Percentiles rank a stretch among this genome's conserved stretches.
Conservation (phyloP, 2,797 vertebrate genomes). For the Tokudaia muenninki region DNA sequence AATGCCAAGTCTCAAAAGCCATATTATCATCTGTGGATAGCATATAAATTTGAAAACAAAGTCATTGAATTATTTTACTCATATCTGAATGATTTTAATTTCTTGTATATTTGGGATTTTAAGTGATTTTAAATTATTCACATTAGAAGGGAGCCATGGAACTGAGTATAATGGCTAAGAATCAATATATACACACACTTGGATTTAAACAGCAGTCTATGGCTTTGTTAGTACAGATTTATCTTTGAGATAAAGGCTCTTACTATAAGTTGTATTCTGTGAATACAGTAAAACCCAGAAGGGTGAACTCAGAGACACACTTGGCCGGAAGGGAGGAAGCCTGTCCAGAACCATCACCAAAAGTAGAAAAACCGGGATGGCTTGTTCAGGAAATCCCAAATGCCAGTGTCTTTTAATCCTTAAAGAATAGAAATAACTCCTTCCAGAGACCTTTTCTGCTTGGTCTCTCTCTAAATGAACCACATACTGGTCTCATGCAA, state of each 20-base stretch:
- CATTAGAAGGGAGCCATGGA: conserved; percentile 27
- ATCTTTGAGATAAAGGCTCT: conserved; percentile 27
- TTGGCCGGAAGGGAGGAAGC: background rate
- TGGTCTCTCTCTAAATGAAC: conserved; percentile 18
- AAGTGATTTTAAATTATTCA: background rate
- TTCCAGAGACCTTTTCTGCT: conserved; percentile 41
- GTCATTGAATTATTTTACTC: conserved; percentile 60
- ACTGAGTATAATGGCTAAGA: conserved; percentile 9
- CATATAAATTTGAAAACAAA: conserved; percentile 75
- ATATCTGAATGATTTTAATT: conserved; percentile 52
- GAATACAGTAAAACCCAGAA: background rate
- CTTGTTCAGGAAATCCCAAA: conserved; percentile 45
- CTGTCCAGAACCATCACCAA: background rate
- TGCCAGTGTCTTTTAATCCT: conserved; percentile 22
- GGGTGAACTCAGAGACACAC: background rate
- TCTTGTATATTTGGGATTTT: conserved; percentile 34
- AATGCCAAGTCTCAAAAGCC: conserved; percentile 88
- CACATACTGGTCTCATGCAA: background rate
- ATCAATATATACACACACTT: background rate
- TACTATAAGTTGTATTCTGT: background rate
- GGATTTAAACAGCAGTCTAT: conserved; percentile 5
- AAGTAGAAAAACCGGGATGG: background rate
- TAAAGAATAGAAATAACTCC: conserved; percentile 45
- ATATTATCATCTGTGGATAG: conserved; percentile 46
- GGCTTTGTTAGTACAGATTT: conserved; percentile 36